A percentile compares a stretch with the other conserved stretches of the same genome.
phyloP scores from a whole-genome alignment of 2,113 vertebrate genomes.

The Coturnix japonica region DNA sequence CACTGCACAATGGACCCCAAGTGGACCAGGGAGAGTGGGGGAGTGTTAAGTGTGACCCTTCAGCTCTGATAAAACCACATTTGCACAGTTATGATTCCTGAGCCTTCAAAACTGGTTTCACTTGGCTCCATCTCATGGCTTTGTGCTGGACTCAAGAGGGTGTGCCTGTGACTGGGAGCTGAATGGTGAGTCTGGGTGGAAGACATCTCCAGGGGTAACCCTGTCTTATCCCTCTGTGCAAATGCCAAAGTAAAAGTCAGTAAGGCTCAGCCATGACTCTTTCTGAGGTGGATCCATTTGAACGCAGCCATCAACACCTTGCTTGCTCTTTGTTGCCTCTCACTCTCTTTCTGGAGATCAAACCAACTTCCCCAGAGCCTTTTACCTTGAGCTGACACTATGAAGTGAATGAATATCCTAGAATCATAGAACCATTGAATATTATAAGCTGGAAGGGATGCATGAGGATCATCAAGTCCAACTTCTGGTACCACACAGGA shows the following conservation, averaged over 20 bases:
- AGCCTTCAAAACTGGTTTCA: not conserved
- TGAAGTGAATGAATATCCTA: not conserved
- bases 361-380: not conserved
- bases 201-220: not conserved
- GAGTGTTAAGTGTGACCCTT: not conserved
- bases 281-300: not conserved
- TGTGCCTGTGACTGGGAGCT: not conserved
- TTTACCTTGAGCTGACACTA: not conserved
- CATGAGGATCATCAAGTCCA: too few relatives aligned
- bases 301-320: not conserved
- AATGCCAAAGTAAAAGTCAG: not conserved
- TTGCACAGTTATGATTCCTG: not conserved
- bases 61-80: not conserved
- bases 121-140: not conserved
- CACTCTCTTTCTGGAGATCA: not conserved
- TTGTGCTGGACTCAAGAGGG: not conserved
- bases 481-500: too few relatives aligned
- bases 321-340: not conserved
- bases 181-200: not conserved
- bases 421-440: too few relatives aligned
- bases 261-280: too few relatives aligned
- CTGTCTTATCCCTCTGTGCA: not conserved
- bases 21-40: accelerated
- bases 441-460: too few relatives aligned
- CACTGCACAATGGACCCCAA: not conserved